phyloP scores from a whole-genome alignment of 2,888 invertebrate species.

The Aphodius granarius region DNA sequence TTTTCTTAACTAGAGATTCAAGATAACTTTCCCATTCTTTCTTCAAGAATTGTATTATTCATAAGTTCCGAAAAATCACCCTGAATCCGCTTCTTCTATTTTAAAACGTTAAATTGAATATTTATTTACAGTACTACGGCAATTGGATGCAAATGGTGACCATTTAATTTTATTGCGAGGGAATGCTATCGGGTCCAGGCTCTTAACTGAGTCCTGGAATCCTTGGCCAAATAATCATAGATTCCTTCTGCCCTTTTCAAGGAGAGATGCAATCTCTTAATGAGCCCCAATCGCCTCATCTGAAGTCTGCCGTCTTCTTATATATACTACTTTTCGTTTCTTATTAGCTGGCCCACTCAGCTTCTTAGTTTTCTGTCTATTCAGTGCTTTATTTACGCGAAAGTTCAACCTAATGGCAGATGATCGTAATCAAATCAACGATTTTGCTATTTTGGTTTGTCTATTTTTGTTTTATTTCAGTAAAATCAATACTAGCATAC shows the following conservation, averaged over 20 bases:
- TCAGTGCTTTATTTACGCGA: no score
- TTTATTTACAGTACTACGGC: background rate
- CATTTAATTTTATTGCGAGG: background rate
- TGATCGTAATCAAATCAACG: no score
- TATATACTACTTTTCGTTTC: background rate
- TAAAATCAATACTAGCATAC: no score
- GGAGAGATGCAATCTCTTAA: constrained; percentile 21
- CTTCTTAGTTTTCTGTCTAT: no score
- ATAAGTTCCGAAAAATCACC: no score
- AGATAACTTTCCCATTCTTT: no score
- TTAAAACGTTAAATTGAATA: background rate
- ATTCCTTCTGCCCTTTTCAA: background rate
- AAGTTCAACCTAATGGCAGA: no score
- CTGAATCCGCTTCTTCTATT: background rate
- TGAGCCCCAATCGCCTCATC: background rate
- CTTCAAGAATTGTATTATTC: no score
- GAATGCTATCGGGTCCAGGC: background rate
- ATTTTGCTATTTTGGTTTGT: no score
- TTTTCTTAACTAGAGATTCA: no score
- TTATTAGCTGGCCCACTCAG: background rate
- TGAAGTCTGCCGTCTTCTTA: background rate
- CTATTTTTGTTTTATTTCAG: no score
- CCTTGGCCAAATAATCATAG: background rate
- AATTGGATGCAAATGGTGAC: background rate
- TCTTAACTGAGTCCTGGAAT: background rate